Evolutionary conservation across 2,888 invertebrate genomes (phyloP).

Genomic region (Amblyjoppa proteus): DNA sequence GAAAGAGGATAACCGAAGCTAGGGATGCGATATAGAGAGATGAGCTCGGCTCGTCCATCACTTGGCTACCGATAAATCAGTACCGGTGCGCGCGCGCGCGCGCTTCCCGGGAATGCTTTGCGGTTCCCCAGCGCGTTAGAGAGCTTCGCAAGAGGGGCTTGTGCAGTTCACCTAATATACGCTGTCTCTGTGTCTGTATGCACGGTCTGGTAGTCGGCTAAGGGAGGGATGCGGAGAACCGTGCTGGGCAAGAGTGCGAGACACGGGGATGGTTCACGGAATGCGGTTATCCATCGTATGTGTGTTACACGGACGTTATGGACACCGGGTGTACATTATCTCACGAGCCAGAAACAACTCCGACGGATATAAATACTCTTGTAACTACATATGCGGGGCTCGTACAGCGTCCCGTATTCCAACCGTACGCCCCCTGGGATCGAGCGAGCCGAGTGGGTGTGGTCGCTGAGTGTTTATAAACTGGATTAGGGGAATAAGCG

Average conservation of each 20-base stretch:
- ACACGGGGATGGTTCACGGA: constrained; percentile 74
- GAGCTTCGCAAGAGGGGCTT: constrained; percentile 77
- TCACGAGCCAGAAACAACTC: constrained; percentile 72
- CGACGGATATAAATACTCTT: constrained; percentile 77
- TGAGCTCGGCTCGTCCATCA: constrained; percentile 82
- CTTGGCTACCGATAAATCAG: constrained; percentile 83
- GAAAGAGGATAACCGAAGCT: constrained; percentile 38
- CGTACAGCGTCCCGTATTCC: constrained; percentile 10
- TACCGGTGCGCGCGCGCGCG: constrained; percentile 67
- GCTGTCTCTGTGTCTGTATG: constrained; percentile 11
- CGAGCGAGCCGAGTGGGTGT: constrained; percentile 76
- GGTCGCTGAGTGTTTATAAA: constrained; percentile 80
- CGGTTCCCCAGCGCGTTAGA: constrained; percentile 83
- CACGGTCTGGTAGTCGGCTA: background rate
- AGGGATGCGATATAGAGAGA: constrained; percentile 73
- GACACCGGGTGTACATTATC: constrained; percentile 83
- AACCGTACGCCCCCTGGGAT: constrained; percentile 14
- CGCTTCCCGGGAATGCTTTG: constrained; percentile 78
- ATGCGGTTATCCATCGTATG: constrained; percentile 82
- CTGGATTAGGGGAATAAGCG: constrained; percentile 80
- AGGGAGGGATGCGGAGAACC: constrained; percentile 48
- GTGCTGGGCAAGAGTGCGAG: constrained; percentile 37
- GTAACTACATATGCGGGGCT: constrained; percentile 67
- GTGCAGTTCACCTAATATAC: constrained; percentile 58
- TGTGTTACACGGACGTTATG: constrained; percentile 14